A percentile compares a stretch with the other conserved stretches of the same genome.
Evolutionary conservation across 1,140 invertebrate species (phyloP).

Genomic region (Drosophila gunungcola): DNA sequence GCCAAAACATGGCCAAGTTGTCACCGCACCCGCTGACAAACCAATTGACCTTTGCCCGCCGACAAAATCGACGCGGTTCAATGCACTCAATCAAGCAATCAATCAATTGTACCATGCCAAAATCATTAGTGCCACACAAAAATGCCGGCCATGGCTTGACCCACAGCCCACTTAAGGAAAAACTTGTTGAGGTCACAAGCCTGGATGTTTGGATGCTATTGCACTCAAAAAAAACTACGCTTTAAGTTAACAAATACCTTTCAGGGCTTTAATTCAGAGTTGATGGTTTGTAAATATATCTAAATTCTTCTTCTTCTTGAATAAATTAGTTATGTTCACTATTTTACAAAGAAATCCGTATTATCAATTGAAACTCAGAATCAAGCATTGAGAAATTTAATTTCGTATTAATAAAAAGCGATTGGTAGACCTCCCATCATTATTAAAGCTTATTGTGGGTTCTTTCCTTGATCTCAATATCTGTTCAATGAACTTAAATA

Average conservation of each 20-base stretch:
- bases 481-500: too few species aligned
- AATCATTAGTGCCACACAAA: constrained; percentile 76
- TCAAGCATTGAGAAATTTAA: too few species aligned
- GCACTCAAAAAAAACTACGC: not conserved
- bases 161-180: constrained; percentile 77
- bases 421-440: too few species aligned
- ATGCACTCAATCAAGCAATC: constrained; percentile 76
- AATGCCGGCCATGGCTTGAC: constrained; percentile 74
- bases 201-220: constrained; percentile 21
- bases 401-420: too few species aligned
- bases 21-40: constrained; percentile 57
- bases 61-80: constrained; percentile 28
- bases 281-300: too few species aligned
- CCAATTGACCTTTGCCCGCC: constrained; percentile 72
- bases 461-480: too few species aligned
- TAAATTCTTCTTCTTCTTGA: too few species aligned
- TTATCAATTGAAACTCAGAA: too few species aligned
- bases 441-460: too few species aligned
- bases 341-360: too few species aligned
- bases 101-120: constrained; percentile 78
- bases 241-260: not conserved
- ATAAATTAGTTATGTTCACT: too few species aligned
- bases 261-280: too few species aligned
- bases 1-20: constrained; percentile 69
- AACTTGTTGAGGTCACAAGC: constrained; percentile 38